Evolutionary conservation across 2,888 invertebrate genomes (phyloP).

Genomic region (Dromius quadrimaculatus): DNA sequence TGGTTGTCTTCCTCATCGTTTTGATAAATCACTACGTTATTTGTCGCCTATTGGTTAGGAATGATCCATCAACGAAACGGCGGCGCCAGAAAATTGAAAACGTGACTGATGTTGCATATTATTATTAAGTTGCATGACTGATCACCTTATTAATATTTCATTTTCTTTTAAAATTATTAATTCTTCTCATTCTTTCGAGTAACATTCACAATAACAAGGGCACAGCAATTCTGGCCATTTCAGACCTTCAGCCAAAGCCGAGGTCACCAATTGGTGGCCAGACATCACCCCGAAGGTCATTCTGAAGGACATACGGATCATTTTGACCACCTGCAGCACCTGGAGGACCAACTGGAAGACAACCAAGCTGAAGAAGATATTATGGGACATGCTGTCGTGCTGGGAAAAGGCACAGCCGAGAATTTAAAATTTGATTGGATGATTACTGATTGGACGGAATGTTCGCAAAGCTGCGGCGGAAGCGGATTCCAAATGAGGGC

Average conservation of each 20-base stretch:
- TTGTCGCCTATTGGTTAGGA: conserved; percentile 9
- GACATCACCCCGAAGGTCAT: conserved; percentile 64
- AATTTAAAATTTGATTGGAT: conserved; percentile 81
- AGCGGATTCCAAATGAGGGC: conserved; percentile 79
- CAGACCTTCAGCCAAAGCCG: conserved; percentile 80
- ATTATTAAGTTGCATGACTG: conserved; percentile 25
- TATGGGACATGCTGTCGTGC: conserved; percentile 59
- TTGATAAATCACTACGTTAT: conserved; percentile 42
- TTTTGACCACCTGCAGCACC: conserved; percentile 58
- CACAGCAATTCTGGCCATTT: conserved; percentile 86
- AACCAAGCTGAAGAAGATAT: conserved; percentile 61
- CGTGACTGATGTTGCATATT: conserved; percentile 15
- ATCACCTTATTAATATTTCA: background rate
- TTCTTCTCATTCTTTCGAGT: conserved; percentile 33
- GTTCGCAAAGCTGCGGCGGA: conserved; percentile 86
- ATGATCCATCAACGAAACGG: conserved; percentile 26
- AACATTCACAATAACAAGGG: conserved; percentile 66
- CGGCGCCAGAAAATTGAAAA: conserved; percentile 28
- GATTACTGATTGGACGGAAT: conserved; percentile 87
- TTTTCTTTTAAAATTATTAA: background rate
- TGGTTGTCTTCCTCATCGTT: no score
- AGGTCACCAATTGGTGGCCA: conserved; percentile 76
- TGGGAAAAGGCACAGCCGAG: conserved; percentile 65
- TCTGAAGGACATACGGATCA: conserved; percentile 61
- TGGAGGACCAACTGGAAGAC: conserved; percentile 61